A percentile compares a stretch with the other conserved stretches of the same genome.
Conservation (phyloP, 2,888 invertebrate species). For the Pegoplata infirma region DNA sequence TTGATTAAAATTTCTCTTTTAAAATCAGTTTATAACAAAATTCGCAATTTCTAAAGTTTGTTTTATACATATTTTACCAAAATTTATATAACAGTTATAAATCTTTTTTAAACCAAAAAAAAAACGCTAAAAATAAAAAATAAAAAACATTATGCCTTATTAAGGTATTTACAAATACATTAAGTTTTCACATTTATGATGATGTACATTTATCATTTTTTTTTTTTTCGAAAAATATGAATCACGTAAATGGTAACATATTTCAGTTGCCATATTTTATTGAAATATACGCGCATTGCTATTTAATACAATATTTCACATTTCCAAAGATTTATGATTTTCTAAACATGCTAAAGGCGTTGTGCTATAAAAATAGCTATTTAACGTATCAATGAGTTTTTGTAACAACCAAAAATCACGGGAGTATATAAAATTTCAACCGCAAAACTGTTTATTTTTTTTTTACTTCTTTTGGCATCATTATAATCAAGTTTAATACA, state of each 20-base stretch:
- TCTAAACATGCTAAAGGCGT: conserved; percentile 57
- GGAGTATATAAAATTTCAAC: not conserved
- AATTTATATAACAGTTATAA: conserved; percentile 45
- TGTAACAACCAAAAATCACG: conserved; percentile 21
- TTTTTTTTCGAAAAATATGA: conserved; percentile 3
- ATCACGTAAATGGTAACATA: conserved; percentile 54
- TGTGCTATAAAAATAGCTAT: conserved; percentile 55
- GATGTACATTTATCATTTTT: not conserved
- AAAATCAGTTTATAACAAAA: no score
- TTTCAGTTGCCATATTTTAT: conserved; percentile 51
- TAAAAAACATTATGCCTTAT: no score
- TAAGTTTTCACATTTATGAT: not conserved
- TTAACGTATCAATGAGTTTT: conserved; percentile 61
- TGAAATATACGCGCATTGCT: conserved; percentile 34
- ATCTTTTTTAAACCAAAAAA: conserved; percentile 18
- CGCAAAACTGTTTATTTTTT: conserved; percentile 11
- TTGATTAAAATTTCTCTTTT: no score
- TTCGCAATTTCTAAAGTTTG: no score
- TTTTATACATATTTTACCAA: not conserved
- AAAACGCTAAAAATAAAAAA: no score
- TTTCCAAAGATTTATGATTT: conserved; percentile 60
- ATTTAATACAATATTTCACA: not conserved
- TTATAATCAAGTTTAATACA: conserved; percentile 6
- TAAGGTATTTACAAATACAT: conserved; percentile 27
- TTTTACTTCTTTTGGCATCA: conserved; percentile 47